Base-by-base conservation (phyloP, 2,113 vertebrate species). In the Pardalotus punctatus region DNA sequence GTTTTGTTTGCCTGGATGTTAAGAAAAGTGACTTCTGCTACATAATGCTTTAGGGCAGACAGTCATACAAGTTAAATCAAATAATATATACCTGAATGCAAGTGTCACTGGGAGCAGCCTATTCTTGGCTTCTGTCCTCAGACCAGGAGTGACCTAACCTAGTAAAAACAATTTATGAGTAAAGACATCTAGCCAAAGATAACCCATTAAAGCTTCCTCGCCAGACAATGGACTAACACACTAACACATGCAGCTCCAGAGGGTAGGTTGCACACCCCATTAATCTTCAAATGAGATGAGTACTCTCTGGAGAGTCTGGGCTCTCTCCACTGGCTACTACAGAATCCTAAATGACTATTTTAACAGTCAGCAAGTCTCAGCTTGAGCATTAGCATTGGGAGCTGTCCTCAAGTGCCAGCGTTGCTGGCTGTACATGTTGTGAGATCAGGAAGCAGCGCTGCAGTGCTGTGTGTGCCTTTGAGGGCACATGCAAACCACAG, bases 391-490 rank as follows among this genome's bases (percentile, higher is more conserved):
- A 81, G 40, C 50, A 21, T 45, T 31, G 33, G 29, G 31, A 84
- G 22, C n/a, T 86, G 56, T 50, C 9, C 35, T 72, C 50, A 83
- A 1, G 9, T 43, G 35, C 54, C 53, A 47, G 24, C 0, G 0
- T 0, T 64, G 56, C 33, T 64, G 61, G 14, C 9, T 61, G 42
- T 2, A 1, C 2, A 0, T 3, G 22, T 33, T 74, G 47, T n/a
- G 25, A 80, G 20, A 42, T 10, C 27, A 65, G 57, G 50, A 74
- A 66, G 10, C 20, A 57, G 5, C 54, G n/a, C 19, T 56, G 40
- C 54, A 36, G 48, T 19, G 38, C 48, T 64, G 18, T 13, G 4
- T 29, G 28, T 28, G 23, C n/a, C 43, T 40, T 24, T 78, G 51
- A 38, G 61, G 47, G 40, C 35, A 5, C 14, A 14, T 15, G n/a